Base-by-base conservation (phyloP, 2,888 invertebrate genomes). In the Plutella xylostella region DNA sequence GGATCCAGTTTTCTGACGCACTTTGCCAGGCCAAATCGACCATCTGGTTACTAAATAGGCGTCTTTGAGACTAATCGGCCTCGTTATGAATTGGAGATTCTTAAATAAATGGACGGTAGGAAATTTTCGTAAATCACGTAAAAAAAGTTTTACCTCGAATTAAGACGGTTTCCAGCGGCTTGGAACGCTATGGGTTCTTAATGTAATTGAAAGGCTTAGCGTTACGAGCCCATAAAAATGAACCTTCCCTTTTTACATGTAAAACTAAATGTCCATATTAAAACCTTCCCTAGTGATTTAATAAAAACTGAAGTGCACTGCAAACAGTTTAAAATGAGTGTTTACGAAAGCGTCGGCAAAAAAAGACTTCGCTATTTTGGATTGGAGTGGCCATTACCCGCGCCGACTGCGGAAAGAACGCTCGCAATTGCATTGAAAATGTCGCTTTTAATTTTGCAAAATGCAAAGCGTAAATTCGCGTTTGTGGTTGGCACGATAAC, bases 381-480 rank as follows among this genome's bases (percentile, higher is more conserved):
- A 74, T 72, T 78, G 76, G 68, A 80, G 79, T 76, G 77, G 79
- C 77, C 79, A 79, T 80, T 79, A 79, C 71, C 65, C 66, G 65
- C 68, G 65, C 70, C 65, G 72, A 67, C 75, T 72, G 71, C 62
- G 64, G 63, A 72, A 72, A 73, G 72, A 75, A 70, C 70, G 69
- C 60, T 75, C 61, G 69, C 69, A 73, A 78, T 77, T 71, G 72
- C 78, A 77, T 77, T 74, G 68, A 71, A 74, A 80, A 74, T 70
- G 78, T 73, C 69, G 75, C 74, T 78, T 80, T 79, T 77, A 77
- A 77, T 78, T 79, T 79, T 76, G 75, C 72, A 65, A 75, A 79
- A 76, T 73, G 71, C 74, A 75, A 76, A 80, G 74, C 70, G 70
- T 72, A 76, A 77, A 75, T 78, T 77, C 66, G 63, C 70, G 69